Evolutionary conservation across 2,888 invertebrate genomes (phyloP), one percentile per base, ranked within the genome.

Genomic region (Acleris emargana): DNA sequence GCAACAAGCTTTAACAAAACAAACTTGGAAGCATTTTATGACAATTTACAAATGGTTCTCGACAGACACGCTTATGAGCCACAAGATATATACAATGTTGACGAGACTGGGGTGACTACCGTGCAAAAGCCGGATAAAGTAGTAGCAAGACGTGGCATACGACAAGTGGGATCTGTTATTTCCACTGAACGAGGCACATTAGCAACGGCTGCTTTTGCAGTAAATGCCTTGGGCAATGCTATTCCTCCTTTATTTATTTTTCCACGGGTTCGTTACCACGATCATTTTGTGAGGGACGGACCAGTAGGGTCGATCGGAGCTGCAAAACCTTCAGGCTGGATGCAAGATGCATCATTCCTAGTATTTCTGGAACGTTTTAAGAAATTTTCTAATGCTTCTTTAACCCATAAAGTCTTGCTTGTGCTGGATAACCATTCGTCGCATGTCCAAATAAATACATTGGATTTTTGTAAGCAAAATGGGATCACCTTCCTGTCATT

Each of bases 31-130:
- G 45, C 64, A 17, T 80, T 78, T 62, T 78, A 70, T 64, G 62
- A 66, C 6, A 73, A 75, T 60, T 67, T 79, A 42, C 68, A 67
- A 67, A 64, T 67, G 20, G 45, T 77, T 7, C 73, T 76, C 71
- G 58, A 68, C 25, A 74, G 71, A 60, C 55, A 73, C 49, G 47
- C 70, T 20, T 75, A 76, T 67, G 51, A 62, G 18, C 67, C 76
- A 17, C 55, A 69, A 53, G 64, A 69, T n/a, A 76, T 84, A n/a
- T 84, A 67, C 69, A 84, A 84, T 64, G 66, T 76, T 38, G 82
- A 84, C 64, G 83, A 85, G 71, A 83, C 77, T 6, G 80, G 80
- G 0, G 74, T 84, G 49, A 69, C 74, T 0, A 78, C 74, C 3
- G 81, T 82, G 1, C 80, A 80, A 71, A 73, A 72, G 25, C 73